Conservation (phyloP, 2,888 invertebrate species). For the Ornithoptera priamus region DNA sequence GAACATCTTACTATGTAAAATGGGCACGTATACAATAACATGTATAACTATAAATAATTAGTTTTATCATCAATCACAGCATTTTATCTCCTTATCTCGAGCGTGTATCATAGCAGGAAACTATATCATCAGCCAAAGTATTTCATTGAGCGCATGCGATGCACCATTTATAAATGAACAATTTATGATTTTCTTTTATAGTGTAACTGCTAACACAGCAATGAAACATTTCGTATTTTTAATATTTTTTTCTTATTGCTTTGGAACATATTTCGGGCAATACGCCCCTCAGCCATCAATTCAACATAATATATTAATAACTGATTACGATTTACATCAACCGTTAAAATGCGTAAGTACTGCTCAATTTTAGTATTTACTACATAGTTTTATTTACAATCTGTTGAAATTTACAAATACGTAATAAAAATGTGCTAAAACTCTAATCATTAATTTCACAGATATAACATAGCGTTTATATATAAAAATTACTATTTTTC, state of each 20-base stretch:
- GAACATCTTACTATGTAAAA: background rate
- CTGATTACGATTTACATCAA: conserved; percentile 34
- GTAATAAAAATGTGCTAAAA: too few species aligned
- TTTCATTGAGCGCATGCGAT: conserved; percentile 57
- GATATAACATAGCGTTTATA: too few species aligned
- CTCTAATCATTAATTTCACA: too few species aligned
- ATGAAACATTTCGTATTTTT: conserved; percentile 55
- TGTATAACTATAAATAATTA: conserved; percentile 41
- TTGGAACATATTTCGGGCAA: conserved; percentile 44
- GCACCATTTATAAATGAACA: conserved; percentile 50
- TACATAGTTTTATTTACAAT: too few species aligned
- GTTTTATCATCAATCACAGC: conserved; percentile 47
- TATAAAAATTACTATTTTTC: too few species aligned
- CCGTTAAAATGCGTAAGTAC: conserved; percentile 49
- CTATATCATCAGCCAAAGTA: conserved; percentile 68
- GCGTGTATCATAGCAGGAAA: conserved; percentile 63
- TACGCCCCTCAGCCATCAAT: conserved; percentile 19
- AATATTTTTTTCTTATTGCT: conserved; percentile 43
- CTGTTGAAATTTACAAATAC: too few species aligned
- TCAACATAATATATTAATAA: background rate
- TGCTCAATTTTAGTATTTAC: too few species aligned
- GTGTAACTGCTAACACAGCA: conserved; percentile 49
- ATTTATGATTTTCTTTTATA: conserved; percentile 32
- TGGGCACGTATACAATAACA: background rate
- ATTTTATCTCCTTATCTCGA: conserved; percentile 52